Conservation (phyloP, 2,113 vertebrate species). For the Tautogolabrus adspersus region DNA sequence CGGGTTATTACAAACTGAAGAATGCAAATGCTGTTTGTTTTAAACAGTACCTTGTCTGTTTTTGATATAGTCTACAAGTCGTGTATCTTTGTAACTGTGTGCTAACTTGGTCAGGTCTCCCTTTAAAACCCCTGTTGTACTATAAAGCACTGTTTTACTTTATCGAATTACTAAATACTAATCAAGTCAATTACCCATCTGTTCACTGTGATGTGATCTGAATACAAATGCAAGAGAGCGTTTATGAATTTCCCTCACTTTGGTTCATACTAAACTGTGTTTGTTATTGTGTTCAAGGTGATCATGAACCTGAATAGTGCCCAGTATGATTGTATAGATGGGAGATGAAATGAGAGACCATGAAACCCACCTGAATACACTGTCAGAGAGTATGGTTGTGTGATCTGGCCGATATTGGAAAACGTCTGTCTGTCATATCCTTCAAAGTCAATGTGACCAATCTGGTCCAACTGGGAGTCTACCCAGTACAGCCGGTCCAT, state of each 20-base stretch:
- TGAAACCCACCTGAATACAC: slow-evolving; percentile 69
- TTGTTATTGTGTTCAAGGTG: not conserved
- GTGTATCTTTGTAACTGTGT: no score
- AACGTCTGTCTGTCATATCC: slow-evolving; percentile 76
- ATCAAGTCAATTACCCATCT: no score
- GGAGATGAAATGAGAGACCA: not conserved
- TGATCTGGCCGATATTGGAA: slow-evolving; percentile 78
- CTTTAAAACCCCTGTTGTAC: no score
- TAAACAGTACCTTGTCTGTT: no score
- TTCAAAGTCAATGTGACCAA: slow-evolving; percentile 66
- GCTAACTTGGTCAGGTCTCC: no score
- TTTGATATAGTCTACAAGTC: no score
- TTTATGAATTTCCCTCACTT: not conserved
- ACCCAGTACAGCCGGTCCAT: slow-evolving; percentile 80
- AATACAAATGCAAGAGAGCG: no score
- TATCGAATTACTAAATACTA: no score
- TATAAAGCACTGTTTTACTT: no score
- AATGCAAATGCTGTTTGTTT: no score
- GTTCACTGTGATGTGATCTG: no score
- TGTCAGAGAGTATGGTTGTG: slow-evolving; percentile 77
- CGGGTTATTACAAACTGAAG: no score
- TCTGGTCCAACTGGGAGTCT: slow-evolving; percentile 73
- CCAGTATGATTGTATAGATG: not conserved
- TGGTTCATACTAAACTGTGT: not conserved
- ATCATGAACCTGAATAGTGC: not conserved